These are phyloP conservation scores for Cheilosia impressa DNA, from an alignment of 2,888 invertebrate genomes.

Conservation along the genomic window DNA sequence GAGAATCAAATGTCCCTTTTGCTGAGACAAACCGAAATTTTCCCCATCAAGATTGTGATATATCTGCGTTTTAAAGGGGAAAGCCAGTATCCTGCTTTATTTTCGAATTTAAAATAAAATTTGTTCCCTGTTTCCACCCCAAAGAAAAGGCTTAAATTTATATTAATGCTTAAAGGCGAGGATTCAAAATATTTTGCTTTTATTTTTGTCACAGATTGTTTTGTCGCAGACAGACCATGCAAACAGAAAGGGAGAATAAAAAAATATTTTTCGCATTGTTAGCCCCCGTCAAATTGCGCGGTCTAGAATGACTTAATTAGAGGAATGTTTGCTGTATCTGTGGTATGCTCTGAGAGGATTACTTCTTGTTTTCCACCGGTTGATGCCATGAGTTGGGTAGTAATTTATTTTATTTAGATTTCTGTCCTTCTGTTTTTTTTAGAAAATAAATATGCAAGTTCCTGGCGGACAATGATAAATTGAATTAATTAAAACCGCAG, in stretches of 20 bases:
- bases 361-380: constrained; percentile 39
- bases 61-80: constrained; percentile 50
- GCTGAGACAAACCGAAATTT: constrained; percentile 52
- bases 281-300: constrained; percentile 34
- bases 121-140: neutral
- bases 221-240: neutral
- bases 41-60: constrained; percentile 64
- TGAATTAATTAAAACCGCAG: constrained; percentile 40
- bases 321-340: constrained; percentile 24
- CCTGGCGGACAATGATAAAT: constrained; percentile 47
- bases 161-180: constrained; percentile 30
- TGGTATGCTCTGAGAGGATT: constrained; percentile 8
- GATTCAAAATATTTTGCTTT: constrained; percentile 40
- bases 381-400: constrained; percentile 10
- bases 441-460: constrained; percentile 10
- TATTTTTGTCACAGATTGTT: constrained; percentile 46
- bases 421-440: neutral
- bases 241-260: neutral
- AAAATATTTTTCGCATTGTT: constrained; percentile 36
- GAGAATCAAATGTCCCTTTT: constrained; percentile 40
- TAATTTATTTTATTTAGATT: neutral
- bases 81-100: constrained; percentile 10
- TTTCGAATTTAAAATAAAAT: constrained; percentile 24
- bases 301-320: constrained; percentile 58
- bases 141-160: constrained; percentile 47